Conservation (phyloP, 2,888 invertebrate species). For the Rhorus exstirpatorius region DNA sequence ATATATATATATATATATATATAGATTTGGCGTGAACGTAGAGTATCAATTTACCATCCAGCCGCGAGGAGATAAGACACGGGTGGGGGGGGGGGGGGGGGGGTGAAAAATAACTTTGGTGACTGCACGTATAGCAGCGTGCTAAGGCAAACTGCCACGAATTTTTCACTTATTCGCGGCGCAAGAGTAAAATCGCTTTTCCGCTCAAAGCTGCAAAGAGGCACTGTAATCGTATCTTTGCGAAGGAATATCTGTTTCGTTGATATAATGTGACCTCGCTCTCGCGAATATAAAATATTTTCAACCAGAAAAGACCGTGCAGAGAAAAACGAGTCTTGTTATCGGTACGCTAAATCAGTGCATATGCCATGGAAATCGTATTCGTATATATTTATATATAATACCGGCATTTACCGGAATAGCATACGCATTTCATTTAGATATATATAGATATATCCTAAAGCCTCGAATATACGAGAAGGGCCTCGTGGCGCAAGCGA, state of each 20-base stretch:
- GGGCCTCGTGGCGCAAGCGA: not conserved
- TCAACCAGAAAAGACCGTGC: not conserved
- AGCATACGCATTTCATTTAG: not conserved
- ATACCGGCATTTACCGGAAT: no score
- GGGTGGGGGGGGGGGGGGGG: constrained; percentile 20
- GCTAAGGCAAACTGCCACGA: constrained; percentile 19
- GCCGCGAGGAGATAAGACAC: constrained; percentile 41
- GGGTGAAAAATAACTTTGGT: constrained; percentile 59
- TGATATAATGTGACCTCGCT: constrained; percentile 19
- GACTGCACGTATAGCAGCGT: constrained; percentile 12
- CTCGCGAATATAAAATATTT: constrained; percentile 35
- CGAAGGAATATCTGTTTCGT: constrained; percentile 21
- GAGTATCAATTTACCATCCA: constrained; percentile 53
- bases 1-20: constrained; percentile 6
- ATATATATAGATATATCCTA: not conserved
- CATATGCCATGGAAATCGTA: not conserved
- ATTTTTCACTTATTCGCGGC: constrained; percentile 53
- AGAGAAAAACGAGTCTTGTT: constrained; percentile 3
- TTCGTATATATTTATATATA: no score
- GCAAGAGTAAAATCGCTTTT: constrained; percentile 23
- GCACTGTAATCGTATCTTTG: constrained; percentile 28
- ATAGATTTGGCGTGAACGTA: constrained; percentile 41
- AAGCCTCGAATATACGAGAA: not conserved
- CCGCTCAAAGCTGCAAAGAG: not conserved
- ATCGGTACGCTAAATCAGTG: constrained; percentile 27